A percentile compares a stretch with the other conserved stretches of the same genome.
These are phyloP conservation scores for Bubalus kerabau DNA, from an alignment of 2,113 vertebrate species.

Conservation along the genomic window DNA sequence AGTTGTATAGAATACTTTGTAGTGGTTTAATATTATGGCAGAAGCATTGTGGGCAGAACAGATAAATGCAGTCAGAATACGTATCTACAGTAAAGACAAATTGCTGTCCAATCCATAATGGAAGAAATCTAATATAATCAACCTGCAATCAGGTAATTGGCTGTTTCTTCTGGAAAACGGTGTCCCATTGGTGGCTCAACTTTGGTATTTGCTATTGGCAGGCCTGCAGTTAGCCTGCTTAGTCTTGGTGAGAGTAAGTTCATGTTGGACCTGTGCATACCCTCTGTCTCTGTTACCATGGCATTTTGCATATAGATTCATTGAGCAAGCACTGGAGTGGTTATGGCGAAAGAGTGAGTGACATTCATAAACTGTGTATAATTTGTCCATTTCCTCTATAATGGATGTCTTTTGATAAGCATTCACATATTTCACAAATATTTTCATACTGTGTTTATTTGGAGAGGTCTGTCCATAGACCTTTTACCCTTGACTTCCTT, in stretches of 20 bases:
- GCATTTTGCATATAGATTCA: not conserved
- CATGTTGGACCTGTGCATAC: not conserved
- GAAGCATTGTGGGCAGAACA: not conserved
- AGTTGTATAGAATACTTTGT: not conserved
- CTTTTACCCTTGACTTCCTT: not conserved
- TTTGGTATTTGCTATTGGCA: not conserved
- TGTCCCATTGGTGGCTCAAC: not conserved
- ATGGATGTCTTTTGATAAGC: conserved; percentile 4
- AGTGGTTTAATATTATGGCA: not conserved
- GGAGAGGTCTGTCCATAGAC: not conserved
- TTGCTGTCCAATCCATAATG: not conserved
- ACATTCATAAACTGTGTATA: not conserved
- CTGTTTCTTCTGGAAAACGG: not conserved
- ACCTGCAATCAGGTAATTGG: not conserved
- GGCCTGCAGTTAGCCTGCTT: not conserved
- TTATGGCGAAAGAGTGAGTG: not conserved
- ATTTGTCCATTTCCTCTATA: not conserved
- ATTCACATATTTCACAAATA: not conserved
- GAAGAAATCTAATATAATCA: not conserved
- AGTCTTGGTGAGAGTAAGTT: not conserved
- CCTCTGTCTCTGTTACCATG: not conserved
- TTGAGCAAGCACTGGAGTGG: not conserved
- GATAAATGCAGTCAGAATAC: not conserved
- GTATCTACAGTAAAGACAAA: not conserved
- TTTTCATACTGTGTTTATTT: not conserved